These are phyloP conservation scores for Brachylomia viminalis DNA, from an alignment of 2,888 invertebrate genomes.

Conservation along the genomic window DNA sequence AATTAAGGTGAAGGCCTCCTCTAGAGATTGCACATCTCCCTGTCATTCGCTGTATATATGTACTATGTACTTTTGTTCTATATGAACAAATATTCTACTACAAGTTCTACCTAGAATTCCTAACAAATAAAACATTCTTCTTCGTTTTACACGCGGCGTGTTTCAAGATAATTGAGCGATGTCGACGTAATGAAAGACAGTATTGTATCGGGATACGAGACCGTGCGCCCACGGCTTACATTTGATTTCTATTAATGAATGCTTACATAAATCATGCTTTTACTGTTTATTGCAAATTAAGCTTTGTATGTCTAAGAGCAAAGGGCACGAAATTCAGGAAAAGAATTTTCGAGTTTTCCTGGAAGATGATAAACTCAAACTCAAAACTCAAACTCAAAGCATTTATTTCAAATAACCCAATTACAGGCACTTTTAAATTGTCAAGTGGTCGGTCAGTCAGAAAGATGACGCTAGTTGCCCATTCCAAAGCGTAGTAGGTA, in stretches of 20 bases:
- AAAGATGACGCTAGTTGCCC: too few relatives aligned
- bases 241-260: constrained; percentile 38
- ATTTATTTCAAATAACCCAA: too few relatives aligned
- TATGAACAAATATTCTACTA: neutral
- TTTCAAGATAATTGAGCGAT: constrained; percentile 56
- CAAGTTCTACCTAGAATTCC: neutral
- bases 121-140: constrained; percentile 37
- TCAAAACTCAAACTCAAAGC: too few relatives aligned
- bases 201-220: constrained; percentile 52
- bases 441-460: too few relatives aligned
- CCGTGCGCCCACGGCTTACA: constrained; percentile 24
- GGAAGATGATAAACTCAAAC: too few relatives aligned
- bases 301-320: neutral
- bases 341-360: neutral
- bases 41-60: neutral
- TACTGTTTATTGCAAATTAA: neutral
- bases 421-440: too few relatives aligned
- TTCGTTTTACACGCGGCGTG: constrained; percentile 17
- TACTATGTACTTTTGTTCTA: neutral
- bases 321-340: neutral
- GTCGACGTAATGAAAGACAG: constrained; percentile 52
- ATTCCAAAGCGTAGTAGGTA: too few relatives aligned
- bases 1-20: neutral
- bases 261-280: neutral
- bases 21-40: neutral